Conservation (phyloP, 2,888 invertebrate species). For the Lydus trimaculatus region DNA sequence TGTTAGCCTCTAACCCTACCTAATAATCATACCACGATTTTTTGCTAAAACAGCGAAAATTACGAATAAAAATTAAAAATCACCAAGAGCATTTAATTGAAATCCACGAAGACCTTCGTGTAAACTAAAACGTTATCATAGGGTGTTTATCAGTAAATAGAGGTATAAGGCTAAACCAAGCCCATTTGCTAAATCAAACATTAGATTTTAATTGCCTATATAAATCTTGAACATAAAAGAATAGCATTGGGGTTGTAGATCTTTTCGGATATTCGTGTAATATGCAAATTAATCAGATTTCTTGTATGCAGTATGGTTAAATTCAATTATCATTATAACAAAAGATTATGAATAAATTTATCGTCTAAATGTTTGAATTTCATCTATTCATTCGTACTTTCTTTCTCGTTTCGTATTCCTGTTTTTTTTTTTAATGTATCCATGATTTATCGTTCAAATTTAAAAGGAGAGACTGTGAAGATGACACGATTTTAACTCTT, state of each 20-base stretch:
- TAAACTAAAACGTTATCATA: not conserved
- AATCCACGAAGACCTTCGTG: not conserved
- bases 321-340: not conserved
- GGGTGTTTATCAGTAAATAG: constrained; percentile 4
- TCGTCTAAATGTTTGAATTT: not conserved
- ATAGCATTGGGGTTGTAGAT: not conserved
- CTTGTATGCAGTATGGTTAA: not conserved
- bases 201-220: constrained; percentile 7
- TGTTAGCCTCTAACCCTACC: not conserved
- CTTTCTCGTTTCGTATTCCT: not conserved
- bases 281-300: constrained; percentile 6
- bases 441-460: not conserved
- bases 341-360: not conserved
- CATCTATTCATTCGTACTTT: not conserved
- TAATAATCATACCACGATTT: not conserved
- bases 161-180: not conserved
- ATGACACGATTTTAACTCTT: not conserved
- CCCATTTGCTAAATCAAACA: constrained; percentile 12
- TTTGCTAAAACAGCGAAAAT: not conserved
- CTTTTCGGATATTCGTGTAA: not conserved
- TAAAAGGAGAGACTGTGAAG: not conserved
- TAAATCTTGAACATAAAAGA: constrained; percentile 9
- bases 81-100: not conserved
- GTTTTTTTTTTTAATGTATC: not conserved
- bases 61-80: not conserved